Conservation (phyloP, 2,797 vertebrate genomes). For the Nannoperca australis region DNA sequence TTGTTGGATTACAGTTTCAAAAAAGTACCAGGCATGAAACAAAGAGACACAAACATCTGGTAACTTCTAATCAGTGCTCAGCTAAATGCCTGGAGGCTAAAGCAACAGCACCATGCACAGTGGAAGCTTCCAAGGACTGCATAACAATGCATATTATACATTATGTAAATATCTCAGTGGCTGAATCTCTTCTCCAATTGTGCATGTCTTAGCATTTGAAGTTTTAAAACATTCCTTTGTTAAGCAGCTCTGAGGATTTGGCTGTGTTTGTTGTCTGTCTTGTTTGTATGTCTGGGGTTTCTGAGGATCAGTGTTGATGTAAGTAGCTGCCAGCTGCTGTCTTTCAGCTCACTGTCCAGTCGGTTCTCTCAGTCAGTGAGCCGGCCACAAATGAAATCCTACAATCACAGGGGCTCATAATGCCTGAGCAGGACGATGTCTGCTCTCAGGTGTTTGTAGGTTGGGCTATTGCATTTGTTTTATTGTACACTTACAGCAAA, state of each 20-base stretch:
- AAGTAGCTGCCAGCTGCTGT: slow-evolving; percentile 58
- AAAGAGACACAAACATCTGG: slow-evolving; percentile 9
- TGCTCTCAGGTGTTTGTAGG: slow-evolving; percentile 24
- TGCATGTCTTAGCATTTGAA: slow-evolving; percentile 34
- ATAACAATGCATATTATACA: slow-evolving; percentile 24
- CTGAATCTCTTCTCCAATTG: slow-evolving; percentile 37
- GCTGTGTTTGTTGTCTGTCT: slow-evolving; percentile 33
- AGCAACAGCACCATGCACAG: slow-evolving; percentile 13
- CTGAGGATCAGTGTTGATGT: slow-evolving; percentile 42
- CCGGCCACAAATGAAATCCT: slow-evolving; percentile 40
- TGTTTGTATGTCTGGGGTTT: slow-evolving; percentile 29
- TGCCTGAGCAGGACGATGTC: slow-evolving; percentile 25
- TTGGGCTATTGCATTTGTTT: not conserved
- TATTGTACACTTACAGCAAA: not conserved
- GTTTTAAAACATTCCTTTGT: slow-evolving; percentile 58
- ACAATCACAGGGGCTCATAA: slow-evolving; percentile 33
- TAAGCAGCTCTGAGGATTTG: slow-evolving; percentile 43
- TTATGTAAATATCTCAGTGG: slow-evolving; percentile 56
- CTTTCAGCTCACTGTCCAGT: slow-evolving; percentile 40
- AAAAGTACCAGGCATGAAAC: slow-evolving; percentile 21
- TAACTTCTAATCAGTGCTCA: slow-evolving; percentile 15
- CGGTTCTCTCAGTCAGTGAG: slow-evolving; percentile 21
- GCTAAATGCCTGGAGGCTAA: not conserved
- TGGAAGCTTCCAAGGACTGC: slow-evolving; percentile 16
- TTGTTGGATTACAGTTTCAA: slow-evolving; percentile 1